phyloP scores from a whole-genome alignment of 2,113 vertebrate genomes.

The Microcebus ravelobensis region DNA sequence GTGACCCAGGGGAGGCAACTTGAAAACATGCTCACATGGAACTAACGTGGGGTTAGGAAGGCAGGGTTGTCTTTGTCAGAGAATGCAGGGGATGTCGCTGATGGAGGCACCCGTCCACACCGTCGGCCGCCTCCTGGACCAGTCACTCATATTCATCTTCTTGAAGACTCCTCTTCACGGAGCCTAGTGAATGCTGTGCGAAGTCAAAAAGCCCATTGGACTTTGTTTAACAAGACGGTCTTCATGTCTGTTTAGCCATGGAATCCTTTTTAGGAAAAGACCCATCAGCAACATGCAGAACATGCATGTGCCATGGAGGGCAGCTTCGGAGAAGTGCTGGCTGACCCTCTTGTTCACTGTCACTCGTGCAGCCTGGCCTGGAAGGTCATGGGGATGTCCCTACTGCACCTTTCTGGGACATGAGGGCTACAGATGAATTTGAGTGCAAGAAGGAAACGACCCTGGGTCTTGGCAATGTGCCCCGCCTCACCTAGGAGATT shows the following conservation, averaged over 20 bases:
- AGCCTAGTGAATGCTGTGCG: background rate
- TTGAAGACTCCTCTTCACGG: background rate
- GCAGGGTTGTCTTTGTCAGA: background rate
- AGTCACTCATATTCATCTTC: background rate
- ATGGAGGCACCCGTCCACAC: background rate
- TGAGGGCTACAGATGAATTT: background rate
- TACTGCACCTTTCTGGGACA: background rate
- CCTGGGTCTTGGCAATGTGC: no score
- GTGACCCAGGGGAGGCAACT: background rate
- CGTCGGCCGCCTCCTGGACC: accelerated
- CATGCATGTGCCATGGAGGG: no score
- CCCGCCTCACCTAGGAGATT: background rate
- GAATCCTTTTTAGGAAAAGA: background rate
- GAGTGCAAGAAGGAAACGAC: background rate
- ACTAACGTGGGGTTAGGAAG: background rate
- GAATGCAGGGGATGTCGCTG: background rate
- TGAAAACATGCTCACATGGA: background rate
- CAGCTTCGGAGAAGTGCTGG: background rate
- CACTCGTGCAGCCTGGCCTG: background rate
- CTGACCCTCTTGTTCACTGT: background rate
- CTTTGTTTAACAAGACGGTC: background rate
- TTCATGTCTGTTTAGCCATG: background rate
- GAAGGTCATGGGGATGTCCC: background rate
- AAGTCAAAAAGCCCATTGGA: background rate
- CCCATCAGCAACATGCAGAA: background rate